phyloP scores from a whole-genome alignment of 2,113 vertebrate species.

The Redunca redunca region DNA sequence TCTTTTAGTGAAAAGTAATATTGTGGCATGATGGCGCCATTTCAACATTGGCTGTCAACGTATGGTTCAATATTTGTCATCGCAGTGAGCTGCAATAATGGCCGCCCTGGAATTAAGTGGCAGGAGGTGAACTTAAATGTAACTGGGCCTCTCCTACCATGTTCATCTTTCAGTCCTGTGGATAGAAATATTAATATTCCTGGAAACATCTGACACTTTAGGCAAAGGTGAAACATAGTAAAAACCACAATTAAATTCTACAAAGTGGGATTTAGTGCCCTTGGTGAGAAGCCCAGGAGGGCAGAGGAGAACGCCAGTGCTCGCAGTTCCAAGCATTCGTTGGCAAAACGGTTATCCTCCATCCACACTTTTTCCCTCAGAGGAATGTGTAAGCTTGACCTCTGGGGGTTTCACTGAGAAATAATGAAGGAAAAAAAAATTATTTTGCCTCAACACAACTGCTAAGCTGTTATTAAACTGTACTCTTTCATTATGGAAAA shows the following conservation, averaged over 20 bases:
- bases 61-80: neutral
- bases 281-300: neutral
- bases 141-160: neutral
- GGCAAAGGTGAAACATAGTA: neutral
- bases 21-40: neutral
- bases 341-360: neutral
- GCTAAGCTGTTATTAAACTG: neutral
- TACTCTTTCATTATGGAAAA: neutral
- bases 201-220: neutral
- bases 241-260: neutral
- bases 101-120: neutral
- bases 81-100: neutral
- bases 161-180: neutral
- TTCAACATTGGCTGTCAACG: neutral
- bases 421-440: neutral
- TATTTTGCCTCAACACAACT: neutral
- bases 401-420: neutral
- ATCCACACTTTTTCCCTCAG: neutral
- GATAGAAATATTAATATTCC: neutral
- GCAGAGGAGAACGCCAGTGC: accelerated
- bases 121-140: neutral
- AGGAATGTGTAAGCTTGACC: neutral
- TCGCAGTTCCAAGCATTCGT: neutral
- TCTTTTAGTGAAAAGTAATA: neutral
- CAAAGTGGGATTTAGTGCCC: neutral